Percentiles rank a stretch among this genome's conserved stretches.
Conservation (phyloP, 2,113 vertebrate species). For the Dryoscopus gambensis region DNA sequence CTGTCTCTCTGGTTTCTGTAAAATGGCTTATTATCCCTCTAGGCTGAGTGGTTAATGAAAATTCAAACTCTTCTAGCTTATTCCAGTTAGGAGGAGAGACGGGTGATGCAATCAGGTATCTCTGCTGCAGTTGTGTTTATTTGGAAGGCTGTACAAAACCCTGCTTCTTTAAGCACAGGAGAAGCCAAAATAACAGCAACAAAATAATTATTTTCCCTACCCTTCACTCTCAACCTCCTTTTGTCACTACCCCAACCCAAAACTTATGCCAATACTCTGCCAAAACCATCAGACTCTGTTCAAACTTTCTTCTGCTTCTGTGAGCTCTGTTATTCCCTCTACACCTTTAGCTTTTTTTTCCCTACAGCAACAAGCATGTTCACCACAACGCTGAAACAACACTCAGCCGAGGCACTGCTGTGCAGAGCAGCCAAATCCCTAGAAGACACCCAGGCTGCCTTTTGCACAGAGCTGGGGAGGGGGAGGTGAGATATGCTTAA, state of each 20-base stretch:
- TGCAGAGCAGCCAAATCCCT: neutral
- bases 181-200: neutral
- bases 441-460: neutral
- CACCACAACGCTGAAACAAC: neutral
- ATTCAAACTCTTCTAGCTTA: neutral
- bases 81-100: neutral
- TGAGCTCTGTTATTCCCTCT: neutral
- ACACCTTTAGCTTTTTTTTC: neutral
- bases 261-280: neutral
- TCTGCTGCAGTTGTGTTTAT: neutral
- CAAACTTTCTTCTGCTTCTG: neutral
- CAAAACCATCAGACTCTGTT: neutral
- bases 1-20: neutral
- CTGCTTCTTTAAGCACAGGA: neutral
- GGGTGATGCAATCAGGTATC: neutral
- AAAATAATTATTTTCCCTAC: neutral
- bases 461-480: neutral
- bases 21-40: neutral
- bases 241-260: neutral
- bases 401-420: neutral
- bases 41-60: conserved; percentile 29
- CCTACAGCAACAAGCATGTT: neutral
- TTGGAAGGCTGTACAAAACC: neutral
- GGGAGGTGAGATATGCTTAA: neutral
- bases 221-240: neutral